phyloP scores from a whole-genome alignment of 53 echinoderm and acorn worm species.

The Holothuria scabra region DNA sequence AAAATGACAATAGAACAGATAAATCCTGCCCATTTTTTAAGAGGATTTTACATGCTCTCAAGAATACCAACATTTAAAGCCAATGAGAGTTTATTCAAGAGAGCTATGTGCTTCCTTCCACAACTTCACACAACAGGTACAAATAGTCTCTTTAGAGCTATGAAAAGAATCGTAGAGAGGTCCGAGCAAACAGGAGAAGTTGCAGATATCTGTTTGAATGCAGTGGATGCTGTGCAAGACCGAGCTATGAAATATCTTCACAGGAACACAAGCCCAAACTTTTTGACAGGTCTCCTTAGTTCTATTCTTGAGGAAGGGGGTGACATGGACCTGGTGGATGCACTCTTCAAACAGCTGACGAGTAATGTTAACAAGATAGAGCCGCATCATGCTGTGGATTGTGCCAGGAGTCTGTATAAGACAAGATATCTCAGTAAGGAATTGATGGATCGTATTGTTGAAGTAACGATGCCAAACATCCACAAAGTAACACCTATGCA shows the following conservation, averaged over 20 bases:
- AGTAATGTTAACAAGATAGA: conserved; percentile 64
- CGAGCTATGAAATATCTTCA: conserved; percentile 66
- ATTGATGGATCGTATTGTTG: conserved; percentile 78
- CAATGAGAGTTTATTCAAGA: conserved; percentile 38
- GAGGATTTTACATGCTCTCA: conserved; percentile 66
- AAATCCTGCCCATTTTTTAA: conserved; percentile 9
- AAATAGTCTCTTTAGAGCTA: conserved; percentile 69
- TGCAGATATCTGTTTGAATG: conserved; percentile 15
- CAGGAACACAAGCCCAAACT: conserved; percentile 71
- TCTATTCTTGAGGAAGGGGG: conserved; percentile 68
- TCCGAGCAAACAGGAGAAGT: conserved; percentile 17
- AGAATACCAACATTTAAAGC: conserved; percentile 56
- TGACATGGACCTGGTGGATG: conserved; percentile 70
- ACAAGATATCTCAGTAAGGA: conserved; percentile 74
- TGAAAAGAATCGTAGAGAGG: conserved; percentile 61
- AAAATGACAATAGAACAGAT: conserved; percentile 3
- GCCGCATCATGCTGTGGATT: conserved; percentile 80
- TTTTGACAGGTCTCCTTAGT: conserved; percentile 74
- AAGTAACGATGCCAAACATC: conserved; percentile 62
- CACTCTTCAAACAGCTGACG: conserved; percentile 69
- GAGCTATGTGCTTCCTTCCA: conserved; percentile 59
- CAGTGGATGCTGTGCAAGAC: conserved; percentile 60
- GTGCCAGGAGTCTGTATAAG: conserved; percentile 67
- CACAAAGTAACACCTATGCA: conserved; percentile 79
- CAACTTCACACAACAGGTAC: conserved; percentile 78